Conservation (phyloP, 2,888 invertebrate genomes). For the Campoplex nolae region DNA sequence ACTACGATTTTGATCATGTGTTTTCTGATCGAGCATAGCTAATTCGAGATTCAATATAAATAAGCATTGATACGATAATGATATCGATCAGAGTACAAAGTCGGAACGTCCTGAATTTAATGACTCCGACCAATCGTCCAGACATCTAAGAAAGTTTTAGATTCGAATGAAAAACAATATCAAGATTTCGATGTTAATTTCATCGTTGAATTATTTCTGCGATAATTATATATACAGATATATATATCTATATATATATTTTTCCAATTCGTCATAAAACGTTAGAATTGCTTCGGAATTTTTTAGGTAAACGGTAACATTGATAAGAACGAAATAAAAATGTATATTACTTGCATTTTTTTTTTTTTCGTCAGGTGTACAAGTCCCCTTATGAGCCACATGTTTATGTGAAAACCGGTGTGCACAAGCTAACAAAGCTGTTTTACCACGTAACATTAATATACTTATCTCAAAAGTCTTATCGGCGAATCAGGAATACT, state of each 20-base stretch:
- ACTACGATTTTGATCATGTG: background rate
- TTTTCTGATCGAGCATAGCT: background rate
- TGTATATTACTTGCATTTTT: background rate
- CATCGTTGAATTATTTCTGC: background rate
- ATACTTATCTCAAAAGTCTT: conserved; percentile 48
- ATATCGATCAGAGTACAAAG: background rate
- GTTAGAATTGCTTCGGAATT: background rate
- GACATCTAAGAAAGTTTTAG: background rate
- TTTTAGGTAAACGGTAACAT: background rate
- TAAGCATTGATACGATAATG: background rate
- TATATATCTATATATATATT: no score
- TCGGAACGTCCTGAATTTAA: background rate
- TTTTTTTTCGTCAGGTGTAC: background rate
- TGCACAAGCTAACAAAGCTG: background rate
- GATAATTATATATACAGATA: background rate
- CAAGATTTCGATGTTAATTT: background rate
- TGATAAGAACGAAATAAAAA: background rate
- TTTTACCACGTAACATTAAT: conserved; percentile 43
- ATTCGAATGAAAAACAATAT: background rate
- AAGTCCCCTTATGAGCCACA: background rate
- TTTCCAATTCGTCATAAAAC: background rate
- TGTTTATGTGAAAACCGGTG: background rate
- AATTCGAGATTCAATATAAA: background rate
- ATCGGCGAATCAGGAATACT: conserved; percentile 41
- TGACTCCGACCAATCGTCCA: background rate